Base-by-base conservation (phyloP, 2,797 vertebrate genomes). In the Sebastes minor region DNA sequence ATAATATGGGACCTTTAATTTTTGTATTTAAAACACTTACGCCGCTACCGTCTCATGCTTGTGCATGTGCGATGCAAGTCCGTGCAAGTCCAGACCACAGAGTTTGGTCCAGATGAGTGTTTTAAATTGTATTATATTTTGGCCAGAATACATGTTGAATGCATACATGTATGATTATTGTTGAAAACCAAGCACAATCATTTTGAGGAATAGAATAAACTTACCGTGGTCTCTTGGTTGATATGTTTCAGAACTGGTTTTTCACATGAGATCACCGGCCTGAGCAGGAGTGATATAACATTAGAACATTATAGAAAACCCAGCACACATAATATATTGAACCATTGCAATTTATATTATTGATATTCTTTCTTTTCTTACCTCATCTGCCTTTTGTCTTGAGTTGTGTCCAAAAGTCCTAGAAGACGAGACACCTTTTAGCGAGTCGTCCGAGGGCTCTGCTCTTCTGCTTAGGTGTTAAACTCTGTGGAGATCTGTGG, bases 201-300 rank as follows among this genome's bases (percentile, higher is more conserved):
- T 65, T 56, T 80, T 13, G 9, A 78, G 6, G 2, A 23, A 55
- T 23, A 30, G 70, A 73, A 27, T 22, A 25, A 38, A 61, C 80
- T 80, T 84, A 91, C 89, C 87, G 0, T 85, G 60, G 8, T 88
- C 81, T 85, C 67, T 67, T 75, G 84, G 77, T 76, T 77, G 16
- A 8, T 91, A 91, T 92, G 61, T 59, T 81, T 76, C 60, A 42
- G 28, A 81, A 63, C 8, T 30, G 20, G 1, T 74, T 12, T 70
- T 74, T 64, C 13, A 35, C 20, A 28, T 66, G 12, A 68, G 27
- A 61, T 76, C 8, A 11, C 8, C 69, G 23, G 62, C 67, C 81
- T 89, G 32, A 33, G 23, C 10, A 62, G 18, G 1, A 60, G 56
- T 62, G 1, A 25, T 46, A 6, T 38, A 32, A 59, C 67, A 62